Percentiles rank a stretch among this genome's conserved stretches.
phyloP scores from a whole-genome alignment of 1,140 invertebrate genomes.

The Calliphora vicina region DNA sequence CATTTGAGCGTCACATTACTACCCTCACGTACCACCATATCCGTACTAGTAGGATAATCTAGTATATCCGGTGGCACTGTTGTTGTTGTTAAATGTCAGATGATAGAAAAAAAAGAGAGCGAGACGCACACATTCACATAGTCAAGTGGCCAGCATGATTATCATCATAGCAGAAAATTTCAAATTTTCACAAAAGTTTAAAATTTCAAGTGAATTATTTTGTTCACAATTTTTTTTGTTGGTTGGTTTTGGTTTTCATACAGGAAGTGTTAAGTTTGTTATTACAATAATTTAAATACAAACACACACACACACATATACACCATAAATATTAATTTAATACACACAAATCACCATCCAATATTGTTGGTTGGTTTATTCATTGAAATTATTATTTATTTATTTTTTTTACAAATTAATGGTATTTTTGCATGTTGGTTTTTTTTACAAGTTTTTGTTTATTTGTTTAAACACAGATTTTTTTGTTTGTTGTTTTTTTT shows the following conservation, averaged over 20 bases:
- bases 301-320: background rate
- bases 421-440: constrained; percentile 20
- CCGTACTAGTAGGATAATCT: constrained; percentile 84
- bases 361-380: background rate
- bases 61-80: constrained; percentile 90
- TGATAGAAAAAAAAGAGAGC: background rate
- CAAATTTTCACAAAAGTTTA: no score
- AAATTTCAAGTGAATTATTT: no score
- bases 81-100: constrained; percentile 45
- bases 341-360: background rate
- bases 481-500: background rate
- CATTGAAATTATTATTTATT: no score
- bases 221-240: no score
- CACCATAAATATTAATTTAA: background rate
- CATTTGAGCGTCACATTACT: constrained; percentile 85
- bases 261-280: background rate
- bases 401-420: background rate
- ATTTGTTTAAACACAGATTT: constrained; percentile 1
- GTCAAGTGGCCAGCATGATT: background rate
- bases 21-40: constrained; percentile 87
- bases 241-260: background rate
- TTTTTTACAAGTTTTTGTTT: no score
- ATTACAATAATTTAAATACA: background rate
- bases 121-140: no score
- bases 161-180: constrained; percentile 26